Evolutionary conservation across 64 coral and sea anemone species (phyloP).

Genomic region (Dendrophyllia cribrosa): DNA sequence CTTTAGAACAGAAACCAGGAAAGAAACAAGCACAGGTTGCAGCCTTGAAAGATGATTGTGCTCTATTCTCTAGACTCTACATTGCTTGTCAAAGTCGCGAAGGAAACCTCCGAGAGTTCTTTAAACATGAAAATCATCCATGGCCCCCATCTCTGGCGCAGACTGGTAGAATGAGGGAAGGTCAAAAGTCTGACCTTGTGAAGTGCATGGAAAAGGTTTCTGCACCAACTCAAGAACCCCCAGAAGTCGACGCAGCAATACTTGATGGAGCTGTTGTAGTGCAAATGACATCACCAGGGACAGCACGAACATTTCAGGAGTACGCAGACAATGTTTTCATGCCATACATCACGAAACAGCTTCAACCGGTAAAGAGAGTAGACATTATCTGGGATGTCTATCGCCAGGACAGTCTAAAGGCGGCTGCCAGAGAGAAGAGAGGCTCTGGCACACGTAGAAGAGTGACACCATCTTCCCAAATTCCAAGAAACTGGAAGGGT

Average conservation of each 20-base stretch:
- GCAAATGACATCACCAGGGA: constrained; percentile 21
- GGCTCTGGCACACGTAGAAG: constrained; percentile 25
- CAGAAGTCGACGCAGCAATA: constrained; percentile 15
- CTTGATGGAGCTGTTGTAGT: constrained; percentile 38
- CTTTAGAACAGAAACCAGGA: too few species aligned
- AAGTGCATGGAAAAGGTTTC: constrained; percentile 14
- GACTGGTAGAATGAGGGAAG: constrained; percentile 12
- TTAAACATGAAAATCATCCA: too few species aligned
- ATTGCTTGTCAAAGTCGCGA: too few species aligned
- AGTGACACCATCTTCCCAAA: constrained; percentile 9
- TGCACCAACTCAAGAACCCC: background rate
- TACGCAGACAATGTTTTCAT: constrained; percentile 42
- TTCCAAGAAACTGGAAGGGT: constrained; percentile 26
- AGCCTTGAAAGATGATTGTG: constrained; percentile 14
- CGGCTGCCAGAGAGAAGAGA: constrained; percentile 35
- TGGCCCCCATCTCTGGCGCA: constrained; percentile 32
- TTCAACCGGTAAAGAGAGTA: constrained; percentile 32
- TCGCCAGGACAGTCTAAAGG: constrained; percentile 7
- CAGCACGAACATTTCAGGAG: constrained; percentile 28
- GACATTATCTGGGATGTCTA: constrained; percentile 47
- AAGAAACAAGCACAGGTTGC: background rate
- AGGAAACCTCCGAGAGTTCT: too few species aligned
- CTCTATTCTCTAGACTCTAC: too few species aligned
- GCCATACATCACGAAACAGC: constrained; percentile 34
- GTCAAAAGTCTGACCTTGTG: constrained; percentile 40